Evolutionary conservation across 2,797 vertebrate genomes (phyloP), one percentile per base, ranked within the genome.

Genomic region (Denticeps clupeoides): DNA sequence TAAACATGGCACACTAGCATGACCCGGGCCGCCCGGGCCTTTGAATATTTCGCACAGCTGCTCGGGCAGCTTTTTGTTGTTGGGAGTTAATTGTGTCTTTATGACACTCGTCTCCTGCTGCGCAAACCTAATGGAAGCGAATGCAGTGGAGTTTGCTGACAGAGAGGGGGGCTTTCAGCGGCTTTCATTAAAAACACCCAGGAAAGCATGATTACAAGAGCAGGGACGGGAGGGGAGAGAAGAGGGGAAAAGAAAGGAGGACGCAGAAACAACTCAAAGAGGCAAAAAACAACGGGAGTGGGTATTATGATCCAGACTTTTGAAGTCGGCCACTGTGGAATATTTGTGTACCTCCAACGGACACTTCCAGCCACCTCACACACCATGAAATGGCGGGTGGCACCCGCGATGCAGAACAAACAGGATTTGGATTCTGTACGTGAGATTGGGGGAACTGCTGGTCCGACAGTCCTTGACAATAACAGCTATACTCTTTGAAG

Each of bases 351-450:
- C 52, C 5, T 26, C 41, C 56, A 51, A 42, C 22, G 45, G 31
- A 51, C 13, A 41, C 37, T 52, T 42, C 18, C 16, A 9, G 48
- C 46, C 28, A 37, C 33, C 24, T 52, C 42, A 23, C 12, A 16
- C 8, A 38, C 22, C 59, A 49, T 50, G 48, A 59, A 59, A 64
- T 43, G 24, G 27, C 28, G 45, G 32, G 41, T 47, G 41, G 56
- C 37, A 18, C 51, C 40, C 58, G 52, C 45, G 22, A 32, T 58
- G 59, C 55, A 65, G 60, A 69, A 63, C 61, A 24, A 54, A 62
- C 51, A 40, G 44, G 45, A 71, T 64, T 55, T 54, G 45, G 40
- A 43, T 37, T 7, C 41, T 19, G 42, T 47, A 21, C 13, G 29
- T 45, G 44, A 56, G 63, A 41, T 21, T 53, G 58, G 13, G 41